These are phyloP conservation scores for Mus spicilegus DNA, from an alignment of 2,113 vertebrate species.

Conservation along the genomic window DNA sequence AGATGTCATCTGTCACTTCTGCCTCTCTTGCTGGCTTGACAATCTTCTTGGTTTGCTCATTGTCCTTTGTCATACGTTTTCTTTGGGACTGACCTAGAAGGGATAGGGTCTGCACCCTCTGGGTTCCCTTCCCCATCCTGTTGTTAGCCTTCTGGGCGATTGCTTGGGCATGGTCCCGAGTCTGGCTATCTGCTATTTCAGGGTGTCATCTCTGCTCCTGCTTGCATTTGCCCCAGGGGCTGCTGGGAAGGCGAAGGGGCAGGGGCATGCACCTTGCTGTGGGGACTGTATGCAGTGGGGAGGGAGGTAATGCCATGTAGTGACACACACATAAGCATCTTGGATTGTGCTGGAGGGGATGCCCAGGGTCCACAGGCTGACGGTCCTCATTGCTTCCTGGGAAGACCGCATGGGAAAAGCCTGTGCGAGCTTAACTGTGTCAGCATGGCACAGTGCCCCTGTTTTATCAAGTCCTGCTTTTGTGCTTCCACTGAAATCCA, in stretches of 20 bases:
- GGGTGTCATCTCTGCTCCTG: not conserved
- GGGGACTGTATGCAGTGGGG: not conserved
- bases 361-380: fast-evolving
- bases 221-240: not conserved
- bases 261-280: not conserved
- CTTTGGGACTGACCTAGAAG: not conserved
- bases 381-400: not conserved
- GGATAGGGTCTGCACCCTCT: not conserved
- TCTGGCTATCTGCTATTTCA: not conserved
- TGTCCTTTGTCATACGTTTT: not conserved
- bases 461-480: not conserved
- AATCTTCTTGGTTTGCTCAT: fast-evolving
- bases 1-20: fast-evolving
- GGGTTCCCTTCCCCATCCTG: not conserved
- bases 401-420: not conserved
- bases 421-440: not conserved
- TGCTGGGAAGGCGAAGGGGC: not conserved
- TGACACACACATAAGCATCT: fast-evolving
- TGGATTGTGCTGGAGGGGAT: too few relatives aligned
- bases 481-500: not conserved
- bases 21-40: not conserved
- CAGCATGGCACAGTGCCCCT: not conserved
- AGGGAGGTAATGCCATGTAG: not conserved
- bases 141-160: not conserved
- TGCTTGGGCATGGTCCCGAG: not conserved